Evolutionary conservation across 2,113 vertebrate genomes (phyloP), one percentile per base, ranked within the genome.

Genomic region (Chlorodrepanis virens): DNA sequence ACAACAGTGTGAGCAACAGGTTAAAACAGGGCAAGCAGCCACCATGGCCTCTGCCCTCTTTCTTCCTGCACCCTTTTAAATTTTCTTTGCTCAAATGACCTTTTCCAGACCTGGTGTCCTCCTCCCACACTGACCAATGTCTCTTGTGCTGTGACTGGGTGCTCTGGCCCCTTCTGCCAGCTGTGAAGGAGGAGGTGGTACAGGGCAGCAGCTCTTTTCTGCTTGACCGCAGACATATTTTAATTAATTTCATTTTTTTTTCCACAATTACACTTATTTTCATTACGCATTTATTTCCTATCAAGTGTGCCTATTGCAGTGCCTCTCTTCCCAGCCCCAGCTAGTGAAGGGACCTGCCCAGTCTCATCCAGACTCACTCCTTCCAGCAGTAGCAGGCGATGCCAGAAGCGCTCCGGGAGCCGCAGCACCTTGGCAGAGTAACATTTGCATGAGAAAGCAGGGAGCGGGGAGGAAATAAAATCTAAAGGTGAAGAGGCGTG

Each of bases 131-230:
- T 76, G 42, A 49, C n/a, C 45, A 16, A 20, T 31, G 60, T 85
- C 39, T 33, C 72, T 14, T 5, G 27, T 5, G 3, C 78, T 5
- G 0, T 37, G 33, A 2, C 45, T 9, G 4, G 5, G 31, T 54
- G 29, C 59, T 72, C 69, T 1, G 4, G 13, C 47, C n/a, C 57
- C 37, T 2, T 0, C 29, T 56, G 33, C 60, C 3, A 0, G 17
- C 79, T 42, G 29, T 3, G 5, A 37, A 42, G 49, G 40, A 90
- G 47, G 39, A 69, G 52, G 8, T 44, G 77, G 29, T 9, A 33
- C 23, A 77, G 60, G 9, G 15, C 93, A 69, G 64, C 50, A 78
- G 45, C n/a, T 61, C 37, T 61, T 82, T 4, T 4, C 60, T 64
- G 33, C 4, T 86, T 5, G 16, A 25, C 59, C 0, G 0, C 57